These are phyloP conservation scores for Psophia crepitans DNA, from an alignment of 2,113 vertebrate species.

Conservation along the genomic window DNA sequence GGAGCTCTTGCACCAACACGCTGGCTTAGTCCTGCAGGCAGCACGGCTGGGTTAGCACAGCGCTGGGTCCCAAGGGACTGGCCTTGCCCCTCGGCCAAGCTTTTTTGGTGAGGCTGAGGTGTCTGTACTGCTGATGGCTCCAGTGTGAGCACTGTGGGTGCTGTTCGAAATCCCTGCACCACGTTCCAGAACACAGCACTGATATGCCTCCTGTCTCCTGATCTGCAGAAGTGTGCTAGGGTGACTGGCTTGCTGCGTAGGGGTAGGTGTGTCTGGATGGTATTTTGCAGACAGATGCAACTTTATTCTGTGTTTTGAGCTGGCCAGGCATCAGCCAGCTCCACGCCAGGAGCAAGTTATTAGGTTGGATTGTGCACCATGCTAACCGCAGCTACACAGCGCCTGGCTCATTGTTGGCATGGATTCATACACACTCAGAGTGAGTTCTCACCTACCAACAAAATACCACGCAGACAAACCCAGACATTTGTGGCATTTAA, in stretches of 20 bases:
- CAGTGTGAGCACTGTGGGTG: accelerated
- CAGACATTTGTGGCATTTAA: background rate
- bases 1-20: background rate
- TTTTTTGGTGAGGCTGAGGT: background rate
- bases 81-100: background rate
- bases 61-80: background rate
- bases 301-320: background rate
- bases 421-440: background rate
- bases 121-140: background rate
- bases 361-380: background rate
- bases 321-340: background rate
- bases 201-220: background rate
- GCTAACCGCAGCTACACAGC: background rate
- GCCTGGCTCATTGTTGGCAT: background rate
- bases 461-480: background rate
- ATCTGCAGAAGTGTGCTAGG: background rate
- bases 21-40: background rate
- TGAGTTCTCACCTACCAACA: background rate
- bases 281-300: background rate
- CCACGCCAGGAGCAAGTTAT: background rate
- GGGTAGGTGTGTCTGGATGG: background rate
- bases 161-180: accelerated
- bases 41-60: accelerated
- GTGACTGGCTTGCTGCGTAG: background rate
- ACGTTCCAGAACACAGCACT: background rate